phyloP scores from a whole-genome alignment of 2,888 invertebrate species.

The Strigamia transsilvanica region DNA sequence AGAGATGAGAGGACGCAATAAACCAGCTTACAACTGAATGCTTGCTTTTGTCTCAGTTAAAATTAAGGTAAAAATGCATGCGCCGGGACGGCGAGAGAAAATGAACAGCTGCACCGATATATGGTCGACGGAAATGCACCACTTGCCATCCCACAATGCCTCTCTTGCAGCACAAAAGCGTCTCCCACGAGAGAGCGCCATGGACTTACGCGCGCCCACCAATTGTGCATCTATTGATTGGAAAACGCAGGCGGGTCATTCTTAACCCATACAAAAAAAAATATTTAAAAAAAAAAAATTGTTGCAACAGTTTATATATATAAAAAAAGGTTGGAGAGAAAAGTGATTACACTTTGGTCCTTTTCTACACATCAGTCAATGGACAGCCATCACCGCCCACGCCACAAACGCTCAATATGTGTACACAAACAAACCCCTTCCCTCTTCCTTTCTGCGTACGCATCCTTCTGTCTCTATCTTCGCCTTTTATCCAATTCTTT shows the following conservation, averaged over 20 bases:
- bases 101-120: conserved; percentile 34
- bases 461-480: conserved; percentile 34
- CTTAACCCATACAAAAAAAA: too few relatives aligned
- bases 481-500: conserved; percentile 36
- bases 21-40: conserved; percentile 22
- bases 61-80: conserved; percentile 35
- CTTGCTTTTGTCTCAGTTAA: conserved; percentile 4
- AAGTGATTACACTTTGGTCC: conserved; percentile 6
- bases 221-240: conserved; percentile 44
- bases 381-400: conserved; percentile 34
- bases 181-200: conserved; percentile 44
- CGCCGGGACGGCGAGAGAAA: conserved; percentile 33
- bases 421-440: conserved; percentile 37
- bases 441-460: not conserved
- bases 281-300: too few relatives aligned
- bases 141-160: conserved; percentile 42
- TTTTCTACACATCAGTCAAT: conserved; percentile 23
- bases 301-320: too few relatives aligned
- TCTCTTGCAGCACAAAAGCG: conserved; percentile 36
- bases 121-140: conserved; percentile 42
- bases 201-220: conserved; percentile 42
- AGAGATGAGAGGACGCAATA: not conserved
- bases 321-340: not conserved
- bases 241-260: conserved; percentile 37
- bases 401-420: not conserved